Evolutionary conservation across 1,140 invertebrate species (phyloP), one percentile per base, ranked within the genome.

Genomic region (Lutraria rhynchaena): DNA sequence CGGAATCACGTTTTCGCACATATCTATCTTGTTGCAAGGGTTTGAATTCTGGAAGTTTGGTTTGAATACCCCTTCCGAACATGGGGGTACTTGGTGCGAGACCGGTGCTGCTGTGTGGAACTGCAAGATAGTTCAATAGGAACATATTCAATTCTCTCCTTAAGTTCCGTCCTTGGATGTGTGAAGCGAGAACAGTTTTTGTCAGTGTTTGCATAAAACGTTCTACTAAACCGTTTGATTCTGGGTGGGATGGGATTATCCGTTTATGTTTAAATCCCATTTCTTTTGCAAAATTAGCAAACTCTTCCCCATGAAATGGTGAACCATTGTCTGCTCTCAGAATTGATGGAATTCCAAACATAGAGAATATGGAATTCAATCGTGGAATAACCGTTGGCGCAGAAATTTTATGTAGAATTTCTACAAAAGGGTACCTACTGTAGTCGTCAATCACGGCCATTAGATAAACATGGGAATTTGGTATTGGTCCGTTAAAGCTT

Each of bases 381-480:
- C 44, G 9, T 19, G 44, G 44, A 11, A 46, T 53, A 24, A 53
- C 51, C 4, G 51, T 53, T 53, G 51, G 19, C 24, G 51, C 51
- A n/a, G 51, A 9, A 53, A 7, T 53, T n/a, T 53, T 53, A 3
- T 58, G 55, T 17, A 58, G 33, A 29, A 17, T 58, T 58, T 58
- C 55, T 58, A 29, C 55, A 58, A 58, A 58, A 24, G 86, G 86
- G 35, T 57, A 89, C 44, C 84, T 44, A 27, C 82, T 86, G 35
- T 86, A 89, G 35, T 88, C 83, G 53, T 87, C 87, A n/a, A 87
- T 81, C 15, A 85, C 73, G 4, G 86, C 88, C 37, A 88, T 31
- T 13, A 87, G 53, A 55, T 85, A 84, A 24, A 58, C 27, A 29
- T 89, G 61, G 41, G 71, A 81, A 15, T 67, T 80, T 35, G 87